Evolutionary conservation across 2,797 vertebrate species (phyloP), one percentile per base, ranked within the genome.

Genomic region (Characodon lateralis): DNA sequence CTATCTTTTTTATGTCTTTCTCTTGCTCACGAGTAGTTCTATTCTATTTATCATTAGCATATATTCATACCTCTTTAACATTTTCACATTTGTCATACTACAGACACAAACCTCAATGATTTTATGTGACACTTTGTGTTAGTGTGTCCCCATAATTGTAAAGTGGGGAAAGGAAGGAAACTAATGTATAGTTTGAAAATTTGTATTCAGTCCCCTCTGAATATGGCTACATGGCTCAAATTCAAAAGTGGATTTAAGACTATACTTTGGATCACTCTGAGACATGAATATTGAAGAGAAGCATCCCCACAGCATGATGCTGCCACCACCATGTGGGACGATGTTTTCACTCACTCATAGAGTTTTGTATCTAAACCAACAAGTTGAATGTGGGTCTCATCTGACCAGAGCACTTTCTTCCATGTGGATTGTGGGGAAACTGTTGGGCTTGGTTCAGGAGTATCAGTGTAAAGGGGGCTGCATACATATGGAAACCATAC

Each of bases 1-100:
- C 24, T 71, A 28, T 84, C n/a, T 20, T 79, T 78, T 72, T 35
- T 58, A 74, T 73, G 31, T 76, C 58, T 70, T 81, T 78, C 59
- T 61, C 74, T 84, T 77, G 46, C 72, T 74, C 20, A 2, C 71
- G n/a, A 58, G 63, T 59, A 1, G 26, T 74, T 68, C 24, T 22
- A 24, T 24, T 39, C 8, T 14, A 22, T 1, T 43, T 43, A 24
- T 41, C 24, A 68, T 24, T 10, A 10, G 28, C 35, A 31, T 63
- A 35, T 35, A 61, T 61, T 28, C 26, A 61, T 3, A 6, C 26
- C 2, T 61, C 58, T 61, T 53, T 53, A 53, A 53, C 5, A 6
- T 53, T 53, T 53, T 61, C 14, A 31, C 58, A 61, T 31, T 61
- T 61, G 26, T 31, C 26, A 66, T 24, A 41, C 41, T 39, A 66